A percentile compares a stretch with the other conserved stretches of the same genome.
Evolutionary conservation across 2,113 vertebrate species (phyloP).

Genomic region (Spheniscus mendiculus): DNA sequence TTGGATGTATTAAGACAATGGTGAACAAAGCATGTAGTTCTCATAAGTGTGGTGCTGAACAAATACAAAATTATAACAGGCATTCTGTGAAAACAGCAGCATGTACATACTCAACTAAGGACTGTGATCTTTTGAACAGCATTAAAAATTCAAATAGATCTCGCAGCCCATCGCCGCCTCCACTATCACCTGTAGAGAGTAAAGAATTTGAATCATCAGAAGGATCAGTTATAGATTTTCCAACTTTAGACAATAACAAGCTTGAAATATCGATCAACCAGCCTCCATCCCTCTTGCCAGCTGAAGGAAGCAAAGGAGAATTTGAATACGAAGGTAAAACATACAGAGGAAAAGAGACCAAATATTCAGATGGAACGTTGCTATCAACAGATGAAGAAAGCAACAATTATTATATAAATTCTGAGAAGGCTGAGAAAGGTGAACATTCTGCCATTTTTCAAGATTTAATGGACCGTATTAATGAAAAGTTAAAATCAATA

Average conservation of each 20-base stretch:
- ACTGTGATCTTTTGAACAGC: constrained; percentile 51
- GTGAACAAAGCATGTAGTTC: constrained; percentile 73
- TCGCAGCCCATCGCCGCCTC: constrained; percentile 87
- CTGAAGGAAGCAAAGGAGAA: constrained; percentile 68
- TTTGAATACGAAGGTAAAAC: constrained; percentile 46
- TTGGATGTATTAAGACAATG: constrained; percentile 76
- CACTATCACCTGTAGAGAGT: constrained; percentile 84
- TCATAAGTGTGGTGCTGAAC: constrained; percentile 70
- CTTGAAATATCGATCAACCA: constrained; percentile 72
- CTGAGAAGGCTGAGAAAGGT: constrained; percentile 68
- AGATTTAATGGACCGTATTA: constrained; percentile 89
- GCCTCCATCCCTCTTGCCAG: constrained; percentile 83
- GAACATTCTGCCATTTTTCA: constrained; percentile 81
- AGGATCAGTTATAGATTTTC: constrained; percentile 66
- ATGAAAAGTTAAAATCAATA: constrained; percentile 90
- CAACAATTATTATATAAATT: constrained; percentile 17
- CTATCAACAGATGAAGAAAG: constrained; percentile 33
- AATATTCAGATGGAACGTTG: neutral
- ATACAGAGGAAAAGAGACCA: constrained; percentile 1
- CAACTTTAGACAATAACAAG: constrained; percentile 67
- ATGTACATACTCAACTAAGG: constrained; percentile 50
- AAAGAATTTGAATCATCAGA: constrained; percentile 76
- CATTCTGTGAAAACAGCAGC: constrained; percentile 46
- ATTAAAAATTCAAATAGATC: constrained; percentile 66
- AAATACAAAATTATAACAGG: constrained; percentile 51